A percentile compares a stretch with the other conserved stretches of the same genome.
Evolutionary conservation across 2,888 invertebrate species (phyloP).

Genomic region (Epinotia nisella): DNA sequence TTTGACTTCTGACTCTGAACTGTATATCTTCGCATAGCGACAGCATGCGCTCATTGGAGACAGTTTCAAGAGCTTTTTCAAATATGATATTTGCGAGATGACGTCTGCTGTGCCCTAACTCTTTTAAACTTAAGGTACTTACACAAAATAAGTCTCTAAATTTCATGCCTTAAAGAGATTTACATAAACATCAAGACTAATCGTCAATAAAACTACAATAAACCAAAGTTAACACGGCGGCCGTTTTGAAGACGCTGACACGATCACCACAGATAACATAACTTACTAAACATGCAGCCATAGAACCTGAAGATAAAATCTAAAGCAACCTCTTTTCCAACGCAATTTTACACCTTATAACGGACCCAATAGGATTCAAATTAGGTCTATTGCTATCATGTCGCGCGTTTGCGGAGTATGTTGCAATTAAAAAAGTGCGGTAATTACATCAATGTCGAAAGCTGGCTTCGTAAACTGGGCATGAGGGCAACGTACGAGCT

Average conservation of each 20-base stretch:
- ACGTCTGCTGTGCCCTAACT: too few relatives aligned
- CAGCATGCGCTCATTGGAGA: too few relatives aligned
- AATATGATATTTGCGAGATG: too few relatives aligned
- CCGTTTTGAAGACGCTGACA: conserved; percentile 53
- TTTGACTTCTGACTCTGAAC: too few relatives aligned
- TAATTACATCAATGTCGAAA: conserved; percentile 54
- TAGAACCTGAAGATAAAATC: conserved; percentile 59
- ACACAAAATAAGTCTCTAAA: not conserved
- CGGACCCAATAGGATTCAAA: not conserved
- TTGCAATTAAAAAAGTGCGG: conserved; percentile 61
- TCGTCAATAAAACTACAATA: conserved; percentile 16
- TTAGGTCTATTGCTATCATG: not conserved
- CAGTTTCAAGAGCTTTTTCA: too few relatives aligned
- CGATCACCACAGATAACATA: conserved; percentile 57
- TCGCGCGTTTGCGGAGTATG: conserved; percentile 55
- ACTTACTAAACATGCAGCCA: conserved; percentile 54
- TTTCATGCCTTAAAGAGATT: conserved; percentile 11
- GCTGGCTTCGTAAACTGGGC: conserved; percentile 46
- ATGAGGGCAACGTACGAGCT: conserved; percentile 54
- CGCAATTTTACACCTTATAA: conserved; percentile 9
- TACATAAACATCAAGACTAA: not conserved
- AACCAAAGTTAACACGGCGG: conserved; percentile 30
- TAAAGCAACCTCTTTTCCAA: conserved; percentile 29
- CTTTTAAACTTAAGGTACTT: not conserved
- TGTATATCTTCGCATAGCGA: too few relatives aligned